Evolutionary conservation across 2,113 vertebrate species (phyloP).

Genomic region (Semnopithecus entellus): DNA sequence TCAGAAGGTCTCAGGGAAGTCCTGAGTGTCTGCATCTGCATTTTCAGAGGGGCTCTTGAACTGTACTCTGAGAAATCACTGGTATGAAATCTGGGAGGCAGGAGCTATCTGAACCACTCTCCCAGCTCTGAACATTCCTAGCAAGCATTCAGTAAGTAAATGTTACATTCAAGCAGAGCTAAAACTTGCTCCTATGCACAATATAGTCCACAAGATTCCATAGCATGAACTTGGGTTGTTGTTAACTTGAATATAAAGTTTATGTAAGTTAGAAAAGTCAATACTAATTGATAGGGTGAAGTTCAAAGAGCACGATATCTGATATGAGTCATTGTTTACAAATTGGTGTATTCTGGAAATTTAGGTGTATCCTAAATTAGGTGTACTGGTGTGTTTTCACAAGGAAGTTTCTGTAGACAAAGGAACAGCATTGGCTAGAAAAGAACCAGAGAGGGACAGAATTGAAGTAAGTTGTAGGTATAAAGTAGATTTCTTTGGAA

Average conservation of each 20-base stretch:
- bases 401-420: not conserved
- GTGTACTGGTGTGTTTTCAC: not conserved
- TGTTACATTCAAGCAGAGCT: not conserved
- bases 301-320: not conserved
- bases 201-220: not conserved
- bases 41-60: not conserved
- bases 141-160: not conserved
- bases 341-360: not conserved
- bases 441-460: not conserved
- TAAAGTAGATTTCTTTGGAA: not conserved
- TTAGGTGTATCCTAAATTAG: not conserved
- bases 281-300: not conserved
- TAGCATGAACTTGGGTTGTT: not conserved
- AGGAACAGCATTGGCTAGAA: not conserved
- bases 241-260: not conserved
- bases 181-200: not conserved
- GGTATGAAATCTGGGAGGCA: not conserved
- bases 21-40: not conserved
- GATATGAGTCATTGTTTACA: not conserved
- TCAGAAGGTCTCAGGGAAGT: not conserved
- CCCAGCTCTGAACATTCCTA: not conserved
- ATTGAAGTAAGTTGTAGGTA: not conserved
- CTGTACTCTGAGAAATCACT: not conserved
- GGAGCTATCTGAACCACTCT: not conserved
- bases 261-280: conserved; percentile 16